A percentile compares a stretch with the other conserved stretches of the same genome.
phyloP scores from a whole-genome alignment of 2,888 invertebrate species.

The Ophion ventricosus region DNA sequence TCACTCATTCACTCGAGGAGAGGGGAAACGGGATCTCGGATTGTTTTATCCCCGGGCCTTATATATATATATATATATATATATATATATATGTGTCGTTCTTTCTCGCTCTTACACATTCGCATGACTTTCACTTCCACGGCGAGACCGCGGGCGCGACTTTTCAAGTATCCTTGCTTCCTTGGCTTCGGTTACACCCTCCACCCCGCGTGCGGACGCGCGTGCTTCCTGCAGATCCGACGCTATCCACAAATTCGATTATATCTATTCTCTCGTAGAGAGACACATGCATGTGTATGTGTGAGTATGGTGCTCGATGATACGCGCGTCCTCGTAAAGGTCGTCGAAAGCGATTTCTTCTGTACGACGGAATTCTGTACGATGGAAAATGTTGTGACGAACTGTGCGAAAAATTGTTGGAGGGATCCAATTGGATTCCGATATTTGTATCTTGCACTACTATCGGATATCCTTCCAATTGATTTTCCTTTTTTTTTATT shows the following conservation, averaged over 20 bases:
- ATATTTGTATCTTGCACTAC: too few species aligned
- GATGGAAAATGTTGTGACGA: too few species aligned
- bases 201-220: conserved; percentile 48
- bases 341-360: background rate
- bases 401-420: too few species aligned
- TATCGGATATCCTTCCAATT: too few species aligned
- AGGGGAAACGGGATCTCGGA: conserved; percentile 21
- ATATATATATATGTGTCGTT: background rate
- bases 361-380: background rate
- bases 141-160: conserved; percentile 48
- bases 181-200: conserved; percentile 48
- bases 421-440: too few species aligned
- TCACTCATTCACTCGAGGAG: conserved; percentile 79
- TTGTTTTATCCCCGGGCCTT: conserved; percentile 71
- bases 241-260: conserved; percentile 5
- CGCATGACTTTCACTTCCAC: conserved; percentile 76
- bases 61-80: conserved; percentile 20
- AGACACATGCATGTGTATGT: too few species aligned
- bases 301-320: background rate
- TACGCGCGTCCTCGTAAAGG: background rate
- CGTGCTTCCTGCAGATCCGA: conserved; percentile 39
- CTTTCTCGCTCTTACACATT: conserved; percentile 65
- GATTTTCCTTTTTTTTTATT: too few species aligned
- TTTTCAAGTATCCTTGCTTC: conserved; percentile 70
- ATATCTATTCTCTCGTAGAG: background rate